These are phyloP conservation scores for Dipodomys ordii DNA, from an alignment of 2,113 vertebrate species.

Conservation along the genomic window DNA sequence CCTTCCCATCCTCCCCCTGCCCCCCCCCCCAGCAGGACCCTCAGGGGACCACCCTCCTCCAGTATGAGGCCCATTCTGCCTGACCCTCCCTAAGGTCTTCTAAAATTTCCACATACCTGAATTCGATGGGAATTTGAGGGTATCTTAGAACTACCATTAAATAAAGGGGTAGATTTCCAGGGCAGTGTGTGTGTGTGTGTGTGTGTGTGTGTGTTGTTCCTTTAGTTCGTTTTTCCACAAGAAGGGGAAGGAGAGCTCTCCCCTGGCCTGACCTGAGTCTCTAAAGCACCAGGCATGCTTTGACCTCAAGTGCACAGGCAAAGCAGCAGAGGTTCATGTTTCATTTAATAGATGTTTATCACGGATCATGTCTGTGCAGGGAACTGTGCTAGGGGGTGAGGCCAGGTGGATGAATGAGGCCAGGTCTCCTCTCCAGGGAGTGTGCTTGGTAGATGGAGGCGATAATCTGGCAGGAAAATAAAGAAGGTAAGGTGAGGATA, in stretches of 20 bases:
- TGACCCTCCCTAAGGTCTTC: neutral
- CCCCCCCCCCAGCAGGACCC: too few relatives aligned
- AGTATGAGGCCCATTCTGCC: neutral
- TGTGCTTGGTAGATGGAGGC: neutral
- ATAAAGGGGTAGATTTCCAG: neutral
- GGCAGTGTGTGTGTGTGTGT: neutral
- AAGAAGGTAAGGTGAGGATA: neutral
- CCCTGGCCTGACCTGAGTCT: slow-evolving; percentile 38
- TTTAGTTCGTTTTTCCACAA: neutral
- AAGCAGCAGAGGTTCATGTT: neutral
- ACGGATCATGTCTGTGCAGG: neutral
- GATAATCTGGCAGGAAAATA: neutral
- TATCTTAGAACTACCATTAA: slow-evolving; percentile 9
- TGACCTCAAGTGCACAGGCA: neutral
- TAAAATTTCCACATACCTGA: slow-evolving; percentile 1
- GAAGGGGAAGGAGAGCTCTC: neutral
- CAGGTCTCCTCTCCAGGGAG: neutral
- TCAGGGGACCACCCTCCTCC: neutral
- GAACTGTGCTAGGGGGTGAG: neutral
- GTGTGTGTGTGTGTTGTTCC: neutral
- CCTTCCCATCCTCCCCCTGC: too few relatives aligned
- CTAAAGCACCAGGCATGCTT: neutral
- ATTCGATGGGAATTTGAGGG: neutral
- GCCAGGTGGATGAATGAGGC: neutral
- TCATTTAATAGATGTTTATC: slow-evolving; percentile 38